These are phyloP conservation scores for Drosophila takahashii DNA, from an alignment of 1,140 invertebrate species.

Conservation along the genomic window DNA sequence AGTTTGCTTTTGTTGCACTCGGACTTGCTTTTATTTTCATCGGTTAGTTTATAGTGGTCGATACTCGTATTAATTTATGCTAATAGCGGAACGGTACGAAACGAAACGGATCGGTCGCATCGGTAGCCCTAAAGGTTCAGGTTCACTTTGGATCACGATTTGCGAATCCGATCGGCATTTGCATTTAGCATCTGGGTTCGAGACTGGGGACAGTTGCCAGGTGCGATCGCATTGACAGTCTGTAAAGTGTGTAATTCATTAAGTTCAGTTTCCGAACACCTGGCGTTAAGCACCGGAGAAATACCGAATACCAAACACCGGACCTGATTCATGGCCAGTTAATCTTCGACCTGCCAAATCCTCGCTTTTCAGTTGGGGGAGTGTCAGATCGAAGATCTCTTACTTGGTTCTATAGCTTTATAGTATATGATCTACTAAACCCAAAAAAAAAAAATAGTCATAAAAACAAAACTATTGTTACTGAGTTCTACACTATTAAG, in stretches of 20 bases:
- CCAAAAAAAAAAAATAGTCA: too few species aligned
- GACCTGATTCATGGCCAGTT: constrained; percentile 10
- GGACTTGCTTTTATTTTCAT: background rate
- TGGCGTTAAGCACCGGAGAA: background rate
- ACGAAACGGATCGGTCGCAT: background rate
- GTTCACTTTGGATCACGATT: constrained; percentile 22
- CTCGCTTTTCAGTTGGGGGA: background rate
- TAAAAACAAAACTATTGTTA: too few species aligned
- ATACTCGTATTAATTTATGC: constrained; percentile 10
- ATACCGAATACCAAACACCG: background rate
- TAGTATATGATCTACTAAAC: too few species aligned
- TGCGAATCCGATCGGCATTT: background rate
- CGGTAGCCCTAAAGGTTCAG: background rate
- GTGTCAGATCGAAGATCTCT: background rate
- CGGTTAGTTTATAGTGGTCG: background rate
- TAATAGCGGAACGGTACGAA: constrained; percentile 14
- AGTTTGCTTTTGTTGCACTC: background rate
- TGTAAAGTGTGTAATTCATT: constrained; percentile 16
- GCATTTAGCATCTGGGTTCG: constrained; percentile 24
- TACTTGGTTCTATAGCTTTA: too few species aligned
- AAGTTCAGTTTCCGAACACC: constrained; percentile 7
- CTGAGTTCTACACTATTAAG: too few species aligned
- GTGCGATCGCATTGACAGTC: constrained; percentile 7
- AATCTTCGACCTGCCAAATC: background rate
- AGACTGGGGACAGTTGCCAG: constrained; percentile 26